Evolutionary conservation across 2,797 vertebrate genomes (phyloP), one percentile per base, ranked within the genome.

Genomic region (Lithobates pipiens): DNA sequence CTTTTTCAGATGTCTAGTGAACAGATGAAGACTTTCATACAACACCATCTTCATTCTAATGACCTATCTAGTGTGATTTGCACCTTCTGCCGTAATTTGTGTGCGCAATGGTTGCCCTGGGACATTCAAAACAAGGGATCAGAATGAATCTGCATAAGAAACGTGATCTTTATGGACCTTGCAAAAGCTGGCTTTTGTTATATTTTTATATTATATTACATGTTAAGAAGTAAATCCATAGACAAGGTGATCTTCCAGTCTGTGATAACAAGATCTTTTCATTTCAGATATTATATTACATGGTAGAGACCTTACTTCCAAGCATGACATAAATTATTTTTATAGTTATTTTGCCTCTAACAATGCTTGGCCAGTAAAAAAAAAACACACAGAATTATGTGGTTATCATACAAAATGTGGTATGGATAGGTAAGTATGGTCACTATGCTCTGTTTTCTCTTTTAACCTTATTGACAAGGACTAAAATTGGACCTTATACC

Each of bases 151-250:
- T 32, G 8, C 34, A 61, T 36, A 67, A 84, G 63, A 61, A 54
- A 63, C 27, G 50, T 65, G 27, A 39, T 70, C 36, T 69, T 63
- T 16, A 65, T 39, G 73, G 79, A 86, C 74, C n/a, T 32, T 34
- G 75, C 80, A 82, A 78, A 86, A 82, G 80, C 85, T 72, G 85
- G 85, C 85, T 86, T 86, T 86, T 82, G 80, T 82, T 76, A 9
- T 82, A 44, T 82, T 70, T 86, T 73, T 82, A 72, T 77, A 54
- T 77, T 72, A 57, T 82, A 77, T 82, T 82, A 70, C 36, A 70
- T 13, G 71, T 75, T 76, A 69, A 68, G 68, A 25, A 68, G 11
- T 85, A 75, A 85, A 86, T 69, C 23, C 27, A 54, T 69, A 76
- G 77, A 81, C 42, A 32, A 36, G 15, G 29, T n/a, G 54, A 44